Evolutionary conservation across 2,113 vertebrate genomes (phyloP), one percentile per base, ranked within the genome.

Genomic region (Mesitornis unicolor): DNA sequence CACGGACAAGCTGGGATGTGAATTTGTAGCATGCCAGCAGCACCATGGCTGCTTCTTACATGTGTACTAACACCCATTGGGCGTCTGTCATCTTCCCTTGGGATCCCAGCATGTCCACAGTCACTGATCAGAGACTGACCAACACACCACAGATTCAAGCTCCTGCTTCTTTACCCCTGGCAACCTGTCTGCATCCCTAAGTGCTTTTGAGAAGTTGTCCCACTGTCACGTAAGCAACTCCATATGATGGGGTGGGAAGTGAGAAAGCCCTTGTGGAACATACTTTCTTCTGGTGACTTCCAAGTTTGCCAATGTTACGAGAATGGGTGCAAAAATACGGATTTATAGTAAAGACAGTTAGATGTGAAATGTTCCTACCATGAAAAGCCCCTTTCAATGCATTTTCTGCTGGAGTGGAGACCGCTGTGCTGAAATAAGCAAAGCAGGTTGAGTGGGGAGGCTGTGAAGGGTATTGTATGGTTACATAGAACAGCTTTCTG

Each of bases 11-110:
- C 7, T 69, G 28, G 18, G 19, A 2, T 21, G 25, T 1, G 4
- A 19, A 61, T 48, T 6, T 36, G n/a, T 9, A n/a, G 35, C 28
- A 3, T 0, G 0, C 8, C 8, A 1, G 13, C 1, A 2, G 24
- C 6, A 26, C 47, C 3, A 0, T 8, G 24, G 36, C 28, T 70
- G 35, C 28, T 81, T 33, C 50, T 77, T 15, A 12, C 18, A 16
- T 3, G 0, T 8, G 6, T 11, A 6, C 29, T 59, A 9, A 0
- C 56, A 35, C 33, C 25, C 16, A 7, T 5, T 1, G 2, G 19
- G 13, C 2, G 2, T 38, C 68, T 63, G 38, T 26, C 38, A 8
- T 47, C 26, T 51, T 40, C 13, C 26, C 25, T 19, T n/a, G 28
- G 14, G 3, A 12, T 87, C 31, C 10, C 19, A 14, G 20, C 35